Evolutionary conservation across 92 coral and sea anemone genomes (phyloP).

Genomic region (Parazoanthus darwini): DNA sequence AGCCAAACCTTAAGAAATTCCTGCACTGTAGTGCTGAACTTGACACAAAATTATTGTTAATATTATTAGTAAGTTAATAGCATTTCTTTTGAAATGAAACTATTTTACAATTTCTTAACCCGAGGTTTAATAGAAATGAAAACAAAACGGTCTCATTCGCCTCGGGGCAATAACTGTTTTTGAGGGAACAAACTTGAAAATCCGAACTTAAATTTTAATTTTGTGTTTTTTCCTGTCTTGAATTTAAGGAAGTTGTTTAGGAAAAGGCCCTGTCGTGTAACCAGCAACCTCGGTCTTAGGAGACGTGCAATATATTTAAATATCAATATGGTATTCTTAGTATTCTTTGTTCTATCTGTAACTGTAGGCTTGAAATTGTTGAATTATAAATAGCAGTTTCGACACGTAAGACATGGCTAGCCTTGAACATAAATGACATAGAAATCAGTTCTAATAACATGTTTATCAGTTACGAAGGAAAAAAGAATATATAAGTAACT

Average conservation of each 20-base stretch:
- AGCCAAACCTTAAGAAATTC: constrained; percentile 17
- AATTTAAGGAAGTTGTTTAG: neutral
- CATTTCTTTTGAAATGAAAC: constrained; percentile 39
- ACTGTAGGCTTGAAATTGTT: neutral
- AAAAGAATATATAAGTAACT: neutral
- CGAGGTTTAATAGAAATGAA: neutral
- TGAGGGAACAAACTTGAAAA: neutral
- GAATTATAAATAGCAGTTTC: neutral
- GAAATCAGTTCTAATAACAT: neutral
- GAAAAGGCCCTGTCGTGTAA: neutral
- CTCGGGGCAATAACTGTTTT: constrained; percentile 23
- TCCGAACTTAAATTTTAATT: neutral
- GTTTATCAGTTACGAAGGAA: neutral
- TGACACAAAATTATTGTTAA: constrained; percentile 6
- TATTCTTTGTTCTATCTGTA: neutral
- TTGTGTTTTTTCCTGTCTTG: neutral
- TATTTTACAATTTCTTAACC: constrained; percentile 22
- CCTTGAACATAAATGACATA: neutral
- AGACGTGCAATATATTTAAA: constrained; percentile 1
- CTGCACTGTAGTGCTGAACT: neutral
- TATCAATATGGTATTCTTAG: neutral
- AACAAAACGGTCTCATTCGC: constrained; percentile 13
- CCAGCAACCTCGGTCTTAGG: neutral
- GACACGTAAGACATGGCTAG: neutral
- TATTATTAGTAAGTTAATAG: constrained; percentile 24